Percentiles rank a stretch among this genome's conserved stretches.
phyloP scores from a whole-genome alignment of 2,797 vertebrate species.

The Clamator glandarius region DNA sequence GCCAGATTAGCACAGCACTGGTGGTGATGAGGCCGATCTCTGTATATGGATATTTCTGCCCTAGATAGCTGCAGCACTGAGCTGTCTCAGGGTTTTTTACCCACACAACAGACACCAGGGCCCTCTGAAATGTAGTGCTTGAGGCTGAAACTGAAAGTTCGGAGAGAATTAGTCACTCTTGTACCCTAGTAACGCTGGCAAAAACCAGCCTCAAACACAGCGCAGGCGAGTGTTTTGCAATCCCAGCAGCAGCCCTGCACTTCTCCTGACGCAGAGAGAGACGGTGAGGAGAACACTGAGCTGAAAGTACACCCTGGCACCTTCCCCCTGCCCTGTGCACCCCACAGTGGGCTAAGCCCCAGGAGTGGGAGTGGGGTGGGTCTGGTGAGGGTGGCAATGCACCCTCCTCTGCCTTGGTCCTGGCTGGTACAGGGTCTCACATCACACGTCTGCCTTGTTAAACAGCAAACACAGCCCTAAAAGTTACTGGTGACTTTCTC shows the following conservation, averaged over 20 bases:
- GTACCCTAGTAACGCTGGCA: constrained; percentile 76
- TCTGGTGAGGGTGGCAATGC: not conserved
- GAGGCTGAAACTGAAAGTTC: constrained; percentile 75
- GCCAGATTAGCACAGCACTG: not conserved
- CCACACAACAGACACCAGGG: constrained; percentile 26
- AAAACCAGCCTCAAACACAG: constrained; percentile 66
- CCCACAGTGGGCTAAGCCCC: fast-evolving
- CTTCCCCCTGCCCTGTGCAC: not conserved
- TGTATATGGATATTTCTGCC: not conserved
- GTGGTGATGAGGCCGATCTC: not conserved
- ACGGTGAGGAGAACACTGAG: not conserved
- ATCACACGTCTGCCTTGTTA: not conserved
- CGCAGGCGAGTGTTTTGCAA: constrained; percentile 32
- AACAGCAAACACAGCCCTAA: not conserved
- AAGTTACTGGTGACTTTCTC: not conserved
- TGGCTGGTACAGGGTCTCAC: fast-evolving
- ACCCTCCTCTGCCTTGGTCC: not conserved
- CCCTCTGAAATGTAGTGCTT: constrained; percentile 52
- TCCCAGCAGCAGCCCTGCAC: not conserved
- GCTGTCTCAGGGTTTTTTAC: constrained; percentile 18
- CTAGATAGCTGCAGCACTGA: not conserved
- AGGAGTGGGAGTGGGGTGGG: fast-evolving
- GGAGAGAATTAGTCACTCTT: constrained; percentile 77
- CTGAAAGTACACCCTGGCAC: not conserved
- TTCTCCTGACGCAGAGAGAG: not conserved